Evolutionary conservation across 1,140 invertebrate species (phyloP).

Genomic region (Sarcophaga bullata): DNA sequence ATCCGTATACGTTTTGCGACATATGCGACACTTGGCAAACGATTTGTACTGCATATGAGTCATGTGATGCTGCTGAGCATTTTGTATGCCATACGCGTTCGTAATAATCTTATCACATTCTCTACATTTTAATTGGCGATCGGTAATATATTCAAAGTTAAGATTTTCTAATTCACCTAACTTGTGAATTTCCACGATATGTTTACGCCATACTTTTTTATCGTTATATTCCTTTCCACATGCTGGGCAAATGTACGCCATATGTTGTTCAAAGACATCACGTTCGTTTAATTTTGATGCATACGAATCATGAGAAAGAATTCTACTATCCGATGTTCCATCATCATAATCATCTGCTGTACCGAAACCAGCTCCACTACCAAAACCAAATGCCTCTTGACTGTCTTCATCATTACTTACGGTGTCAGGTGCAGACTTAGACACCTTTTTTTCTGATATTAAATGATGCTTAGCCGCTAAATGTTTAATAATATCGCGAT

Average conservation of each 20-base stretch:
- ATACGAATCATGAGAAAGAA: background rate
- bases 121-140: slow-evolving; percentile 56
- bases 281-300: slow-evolving; percentile 23
- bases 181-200: slow-evolving; percentile 55
- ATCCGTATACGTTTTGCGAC: slow-evolving; percentile 59
- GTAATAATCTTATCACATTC: slow-evolving; percentile 62
- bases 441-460: slow-evolving; percentile 37
- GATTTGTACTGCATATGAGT: slow-evolving; percentile 60
- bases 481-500: slow-evolving; percentile 51
- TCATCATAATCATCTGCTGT: slow-evolving; percentile 33
- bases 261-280: slow-evolving; percentile 58
- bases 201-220: slow-evolving; percentile 60
- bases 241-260: slow-evolving; percentile 60
- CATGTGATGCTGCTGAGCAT: slow-evolving; percentile 61
- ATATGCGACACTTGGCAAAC: slow-evolving; percentile 58
- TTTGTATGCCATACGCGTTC: slow-evolving; percentile 62
- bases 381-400: slow-evolving; percentile 44
- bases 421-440: slow-evolving; percentile 9
- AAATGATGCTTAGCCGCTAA: slow-evolving; percentile 53
- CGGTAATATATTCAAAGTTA: slow-evolving; percentile 57
- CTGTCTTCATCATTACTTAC: slow-evolving; percentile 45
- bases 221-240: slow-evolving; percentile 60
- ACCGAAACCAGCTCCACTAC: background rate
- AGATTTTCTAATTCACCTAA: slow-evolving; percentile 58
- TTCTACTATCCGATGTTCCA: background rate